A percentile compares a stretch with the other conserved stretches of the same genome.
Conservation (phyloP, 2,888 invertebrate species). For the Noctua comes region DNA sequence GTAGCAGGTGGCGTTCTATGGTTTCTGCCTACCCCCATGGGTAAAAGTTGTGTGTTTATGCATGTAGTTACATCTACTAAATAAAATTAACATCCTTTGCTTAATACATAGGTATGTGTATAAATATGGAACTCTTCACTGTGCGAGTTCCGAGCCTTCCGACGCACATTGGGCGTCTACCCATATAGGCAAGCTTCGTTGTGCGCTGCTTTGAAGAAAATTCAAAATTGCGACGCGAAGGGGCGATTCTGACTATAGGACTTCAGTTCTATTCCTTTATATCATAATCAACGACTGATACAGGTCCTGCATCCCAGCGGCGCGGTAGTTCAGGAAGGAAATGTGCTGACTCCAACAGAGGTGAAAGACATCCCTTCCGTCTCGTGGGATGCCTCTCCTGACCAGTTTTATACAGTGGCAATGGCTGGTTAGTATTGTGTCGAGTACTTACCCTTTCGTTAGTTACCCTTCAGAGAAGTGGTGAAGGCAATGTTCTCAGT, state of each 20-base stretch:
- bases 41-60: background rate
- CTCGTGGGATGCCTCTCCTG: conserved; percentile 91
- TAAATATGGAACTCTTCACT: too few species aligned
- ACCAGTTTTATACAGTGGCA: conserved; percentile 93
- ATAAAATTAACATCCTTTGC: background rate
- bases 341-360: conserved; percentile 34
- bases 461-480: background rate
- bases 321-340: conserved; percentile 33
- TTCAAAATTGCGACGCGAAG: background rate
- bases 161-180: background rate
- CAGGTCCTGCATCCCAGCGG: conserved; percentile 25
- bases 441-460: background rate
- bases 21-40: background rate
- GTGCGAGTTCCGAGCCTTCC: too few species aligned
- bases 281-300: background rate
- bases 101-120: background rate
- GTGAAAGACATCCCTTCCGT: conserved; percentile 75
- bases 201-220: background rate
- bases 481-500: background rate
- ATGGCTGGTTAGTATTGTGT: conserved; percentile 92
- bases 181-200: background rate
- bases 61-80: background rate
- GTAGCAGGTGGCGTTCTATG: background rate
- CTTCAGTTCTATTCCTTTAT: background rate
- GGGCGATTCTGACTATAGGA: background rate